These are phyloP conservation scores for Morinoia aosen DNA, from an alignment of 2,888 invertebrate species.

Conservation along the genomic window DNA sequence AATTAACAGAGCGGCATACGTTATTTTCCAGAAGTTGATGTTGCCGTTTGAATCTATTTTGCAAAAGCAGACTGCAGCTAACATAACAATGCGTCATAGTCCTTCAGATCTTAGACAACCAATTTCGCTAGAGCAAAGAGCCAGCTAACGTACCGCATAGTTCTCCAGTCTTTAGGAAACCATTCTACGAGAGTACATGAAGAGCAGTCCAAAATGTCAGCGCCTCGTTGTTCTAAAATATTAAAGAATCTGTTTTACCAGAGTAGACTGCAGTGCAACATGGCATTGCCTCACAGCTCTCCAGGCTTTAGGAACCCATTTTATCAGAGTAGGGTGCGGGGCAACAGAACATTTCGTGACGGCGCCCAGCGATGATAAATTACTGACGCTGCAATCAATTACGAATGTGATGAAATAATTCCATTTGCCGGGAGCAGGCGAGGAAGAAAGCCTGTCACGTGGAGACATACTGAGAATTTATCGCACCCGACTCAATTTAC, in stretches of 20 bases:
- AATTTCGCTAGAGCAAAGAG: too few species aligned
- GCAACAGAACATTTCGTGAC: constrained; percentile 1
- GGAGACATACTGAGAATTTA: constrained; percentile 38
- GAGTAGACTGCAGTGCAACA: background rate
- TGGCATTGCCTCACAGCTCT: background rate
- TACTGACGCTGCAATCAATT: constrained; percentile 26
- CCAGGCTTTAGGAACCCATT: background rate
- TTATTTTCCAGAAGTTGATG: too few species aligned
- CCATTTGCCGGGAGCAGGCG: constrained; percentile 36
- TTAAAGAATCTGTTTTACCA: background rate
- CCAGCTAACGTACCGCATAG: too few species aligned
- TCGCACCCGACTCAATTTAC: constrained; percentile 44
- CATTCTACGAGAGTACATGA: too few species aligned
- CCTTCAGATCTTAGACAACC: too few species aligned
- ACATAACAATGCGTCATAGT: too few species aligned
- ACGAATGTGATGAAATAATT: constrained; percentile 47
- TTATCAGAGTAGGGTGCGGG: background rate
- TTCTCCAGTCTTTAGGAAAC: too few species aligned
- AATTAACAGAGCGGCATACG: too few species aligned
- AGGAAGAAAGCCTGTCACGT: constrained; percentile 45
- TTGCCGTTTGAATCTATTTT: too few species aligned
- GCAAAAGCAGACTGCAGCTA: too few species aligned
- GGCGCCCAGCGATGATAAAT: constrained; percentile 32
- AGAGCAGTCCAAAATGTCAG: too few species aligned
- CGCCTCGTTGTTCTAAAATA: too few species aligned